A percentile compares a stretch with the other conserved stretches of the same genome.
These are phyloP conservation scores for Ophioderma brevispina DNA, from an alignment of 35 echinoderm and acorn worm species.

Conservation along the genomic window DNA sequence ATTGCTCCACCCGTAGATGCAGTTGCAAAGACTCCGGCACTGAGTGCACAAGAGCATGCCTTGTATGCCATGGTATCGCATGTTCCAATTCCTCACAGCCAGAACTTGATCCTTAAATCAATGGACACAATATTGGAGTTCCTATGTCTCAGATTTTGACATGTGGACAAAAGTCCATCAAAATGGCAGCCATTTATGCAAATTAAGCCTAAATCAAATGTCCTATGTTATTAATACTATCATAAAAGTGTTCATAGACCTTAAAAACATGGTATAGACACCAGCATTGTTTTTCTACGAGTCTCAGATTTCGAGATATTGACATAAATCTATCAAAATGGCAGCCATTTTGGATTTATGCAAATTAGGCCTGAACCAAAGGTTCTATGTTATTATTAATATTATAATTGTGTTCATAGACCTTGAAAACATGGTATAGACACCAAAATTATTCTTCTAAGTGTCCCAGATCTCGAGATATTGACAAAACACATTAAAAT, in stretches of 20 bases:
- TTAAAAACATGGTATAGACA: not conserved
- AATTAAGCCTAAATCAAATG: not conserved
- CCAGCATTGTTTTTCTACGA: not conserved
- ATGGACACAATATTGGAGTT: not conserved
- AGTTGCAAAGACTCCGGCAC: conserved; percentile 43
- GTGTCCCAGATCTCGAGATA: not conserved
- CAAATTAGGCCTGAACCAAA: not conserved
- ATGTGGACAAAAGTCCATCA: too few relatives aligned
- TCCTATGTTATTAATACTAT: not conserved
- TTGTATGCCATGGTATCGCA: conserved; percentile 21
- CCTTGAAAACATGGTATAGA: not conserved
- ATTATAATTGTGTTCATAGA: not conserved
- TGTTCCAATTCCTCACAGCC: conserved; percentile 25
- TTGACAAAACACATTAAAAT: not conserved
- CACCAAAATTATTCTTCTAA: not conserved
- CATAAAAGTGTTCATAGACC: not conserved
- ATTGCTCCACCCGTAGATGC: conserved; percentile 44
- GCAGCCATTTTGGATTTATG: not conserved
- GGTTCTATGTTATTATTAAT: not conserved
- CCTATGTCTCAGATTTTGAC: not conserved
- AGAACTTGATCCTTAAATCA: not conserved
- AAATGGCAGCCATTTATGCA: not conserved
- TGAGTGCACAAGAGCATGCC: conserved; percentile 46
- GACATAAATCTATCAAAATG: not conserved
- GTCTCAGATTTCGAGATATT: too few relatives aligned